A percentile compares a stretch with the other conserved stretches of the same genome.
These are phyloP conservation scores for Chaetura pelagica DNA, from an alignment of 2,113 vertebrate genomes.

Conservation along the genomic window DNA sequence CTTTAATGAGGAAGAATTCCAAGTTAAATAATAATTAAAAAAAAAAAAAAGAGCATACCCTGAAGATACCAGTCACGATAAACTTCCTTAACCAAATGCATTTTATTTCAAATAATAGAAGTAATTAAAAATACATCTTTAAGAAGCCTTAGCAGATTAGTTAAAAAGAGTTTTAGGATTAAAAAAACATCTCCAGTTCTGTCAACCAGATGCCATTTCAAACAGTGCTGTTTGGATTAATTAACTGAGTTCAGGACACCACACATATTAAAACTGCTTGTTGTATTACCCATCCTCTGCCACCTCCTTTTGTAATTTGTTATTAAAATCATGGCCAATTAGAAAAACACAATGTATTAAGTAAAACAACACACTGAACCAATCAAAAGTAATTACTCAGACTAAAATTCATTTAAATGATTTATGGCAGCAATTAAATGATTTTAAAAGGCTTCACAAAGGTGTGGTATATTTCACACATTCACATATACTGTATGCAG, in stretches of 20 bases:
- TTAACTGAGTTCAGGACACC: constrained; percentile 56
- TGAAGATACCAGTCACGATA: not conserved
- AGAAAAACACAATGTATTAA: constrained; percentile 45
- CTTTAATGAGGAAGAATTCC: not conserved
- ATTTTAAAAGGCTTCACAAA: constrained; percentile 40
- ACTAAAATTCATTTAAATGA: constrained; percentile 33
- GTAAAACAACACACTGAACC: constrained; percentile 37
- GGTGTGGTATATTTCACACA: not conserved
- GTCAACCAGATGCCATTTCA: constrained; percentile 58
- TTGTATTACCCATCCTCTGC: not conserved
- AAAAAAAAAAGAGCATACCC: not conserved
- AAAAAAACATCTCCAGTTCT: constrained; percentile 35
- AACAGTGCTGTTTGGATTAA: constrained; percentile 45
- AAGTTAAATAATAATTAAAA: not conserved
- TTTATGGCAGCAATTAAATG: constrained; percentile 21
- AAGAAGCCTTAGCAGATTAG: constrained; percentile 39
- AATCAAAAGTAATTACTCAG: constrained; percentile 54
- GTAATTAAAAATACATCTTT: constrained; percentile 53
- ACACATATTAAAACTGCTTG: constrained; percentile 31
- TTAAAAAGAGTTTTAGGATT: constrained; percentile 62
- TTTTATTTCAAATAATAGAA: constrained; percentile 45
- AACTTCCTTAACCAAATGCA: not conserved
- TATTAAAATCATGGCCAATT: constrained; percentile 53
- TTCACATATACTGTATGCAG: not conserved
- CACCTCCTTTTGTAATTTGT: constrained; percentile 14